Evolutionary conservation across 2,797 vertebrate genomes (phyloP).

Genomic region (Melanotaenia trifasciata): DNA sequence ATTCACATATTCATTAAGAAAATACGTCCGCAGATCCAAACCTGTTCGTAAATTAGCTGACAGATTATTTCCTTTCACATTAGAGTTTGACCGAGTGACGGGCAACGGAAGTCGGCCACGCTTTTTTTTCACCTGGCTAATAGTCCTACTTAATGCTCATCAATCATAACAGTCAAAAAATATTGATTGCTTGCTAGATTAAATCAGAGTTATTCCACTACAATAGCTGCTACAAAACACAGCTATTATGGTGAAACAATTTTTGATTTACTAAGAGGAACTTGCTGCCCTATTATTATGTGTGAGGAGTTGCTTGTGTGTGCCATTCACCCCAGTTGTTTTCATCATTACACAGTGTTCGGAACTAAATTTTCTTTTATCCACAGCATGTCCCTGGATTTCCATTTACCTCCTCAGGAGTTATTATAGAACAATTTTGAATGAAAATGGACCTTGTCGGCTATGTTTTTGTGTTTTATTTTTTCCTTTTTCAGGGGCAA

Average conservation of each 20-base stretch:
- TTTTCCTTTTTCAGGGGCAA: not conserved
- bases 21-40: constrained; percentile 76
- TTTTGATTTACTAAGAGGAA: constrained; percentile 71
- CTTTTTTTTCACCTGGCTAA: constrained; percentile 72
- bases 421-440: constrained; percentile 47
- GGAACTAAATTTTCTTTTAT: constrained; percentile 42
- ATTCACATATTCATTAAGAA: constrained; percentile 86
- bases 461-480: constrained; percentile 16
- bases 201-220: constrained; percentile 83
- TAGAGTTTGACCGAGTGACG: constrained; percentile 74
- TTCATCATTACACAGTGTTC: constrained; percentile 48
- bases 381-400: constrained; percentile 44
- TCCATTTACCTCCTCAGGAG: constrained; percentile 45
- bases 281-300: constrained; percentile 38
- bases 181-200: constrained; percentile 83
- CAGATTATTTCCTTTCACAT: constrained; percentile 80
- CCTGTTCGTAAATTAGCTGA: constrained; percentile 82
- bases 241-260: constrained; percentile 78
- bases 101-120: constrained; percentile 74
- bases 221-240: constrained; percentile 79
- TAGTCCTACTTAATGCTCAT: constrained; percentile 84
- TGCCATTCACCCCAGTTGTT: constrained; percentile 32
- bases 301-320: not conserved
- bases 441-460: constrained; percentile 34
- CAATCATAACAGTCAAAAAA: constrained; percentile 83